Evolutionary conservation across 1,140 invertebrate genomes (phyloP).

Genomic region (Yoshiicerus persimilis): DNA sequence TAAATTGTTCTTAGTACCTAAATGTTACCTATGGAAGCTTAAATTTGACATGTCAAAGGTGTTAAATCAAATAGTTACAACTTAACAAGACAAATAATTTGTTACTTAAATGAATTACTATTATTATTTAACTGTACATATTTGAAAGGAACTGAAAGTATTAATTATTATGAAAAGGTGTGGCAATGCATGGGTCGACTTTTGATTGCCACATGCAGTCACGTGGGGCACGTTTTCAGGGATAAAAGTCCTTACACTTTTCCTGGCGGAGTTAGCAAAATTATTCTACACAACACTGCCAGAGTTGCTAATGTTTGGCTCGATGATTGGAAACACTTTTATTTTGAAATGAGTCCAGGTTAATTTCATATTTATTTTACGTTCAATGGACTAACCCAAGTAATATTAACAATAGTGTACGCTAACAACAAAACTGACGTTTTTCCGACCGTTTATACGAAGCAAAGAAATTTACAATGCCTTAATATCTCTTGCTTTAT

Average conservation of each 20-base stretch:
- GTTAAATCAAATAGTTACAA: too few species aligned
- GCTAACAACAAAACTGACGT: neutral
- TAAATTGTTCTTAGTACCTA: neutral
- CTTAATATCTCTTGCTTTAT: neutral
- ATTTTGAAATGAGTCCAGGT: slow-evolving; percentile 98
- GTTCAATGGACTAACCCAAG: neutral
- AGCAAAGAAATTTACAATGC: neutral
- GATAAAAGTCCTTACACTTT: slow-evolving; percentile 99
- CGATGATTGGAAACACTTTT: slow-evolving; percentile 98
- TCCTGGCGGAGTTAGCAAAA: slow-evolving; percentile 95
- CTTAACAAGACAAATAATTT: too few species aligned
- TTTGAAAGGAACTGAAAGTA: neutral
- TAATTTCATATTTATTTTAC: slow-evolving; percentile 23
- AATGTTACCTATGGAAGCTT: too few species aligned
- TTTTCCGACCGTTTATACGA: neutral
- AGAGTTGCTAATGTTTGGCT: slow-evolving; percentile 97
- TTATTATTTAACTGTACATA: too few species aligned
- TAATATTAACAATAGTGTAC: neutral
- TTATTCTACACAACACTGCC: slow-evolving; percentile 95
- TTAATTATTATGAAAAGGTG: slow-evolving; percentile 65
- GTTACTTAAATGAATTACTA: too few species aligned
- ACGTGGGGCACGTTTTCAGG: slow-evolving; percentile 97
- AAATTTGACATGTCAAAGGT: neutral
- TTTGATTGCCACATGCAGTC: slow-evolving; percentile 88
- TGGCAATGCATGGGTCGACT: slow-evolving; percentile 96